These are phyloP conservation scores for Scleropages formosus DNA, from an alignment of 2,797 vertebrate genomes.

Conservation along the genomic window DNA sequence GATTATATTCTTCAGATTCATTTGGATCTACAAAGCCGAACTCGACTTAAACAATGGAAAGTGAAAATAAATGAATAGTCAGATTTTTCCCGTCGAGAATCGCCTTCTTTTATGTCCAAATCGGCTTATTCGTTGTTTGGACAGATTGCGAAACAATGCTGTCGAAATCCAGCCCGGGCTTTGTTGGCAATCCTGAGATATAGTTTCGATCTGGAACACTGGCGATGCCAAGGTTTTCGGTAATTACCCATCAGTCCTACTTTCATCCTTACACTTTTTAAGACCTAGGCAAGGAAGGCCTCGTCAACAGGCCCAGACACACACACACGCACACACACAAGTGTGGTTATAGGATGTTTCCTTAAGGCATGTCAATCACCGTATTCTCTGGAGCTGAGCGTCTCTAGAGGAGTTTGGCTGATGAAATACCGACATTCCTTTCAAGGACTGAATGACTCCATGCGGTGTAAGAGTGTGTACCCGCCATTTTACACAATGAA, in stretches of 20 bases:
- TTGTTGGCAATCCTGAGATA: constrained; percentile 28
- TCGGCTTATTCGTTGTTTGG: constrained; percentile 56
- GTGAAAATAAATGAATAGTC: constrained; percentile 42
- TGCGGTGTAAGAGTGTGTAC: background rate
- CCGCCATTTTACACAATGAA: too few relatives aligned
- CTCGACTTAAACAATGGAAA: constrained; percentile 44
- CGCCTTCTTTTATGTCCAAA: constrained; percentile 53
- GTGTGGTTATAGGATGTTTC: constrained; percentile 7
- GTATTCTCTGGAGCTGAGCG: background rate
- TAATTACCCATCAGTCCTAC: background rate
- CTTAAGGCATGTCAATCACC: constrained; percentile 4
- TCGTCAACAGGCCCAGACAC: background rate
- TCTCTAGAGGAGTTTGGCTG: background rate
- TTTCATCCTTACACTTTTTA: constrained; percentile 17
- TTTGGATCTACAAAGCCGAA: constrained; percentile 57
- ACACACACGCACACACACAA: background rate
- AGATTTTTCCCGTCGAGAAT: constrained; percentile 46
- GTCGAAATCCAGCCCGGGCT: constrained; percentile 44
- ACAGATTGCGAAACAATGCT: constrained; percentile 54
- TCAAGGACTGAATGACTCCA: constrained; percentile 7
- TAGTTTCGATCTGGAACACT: constrained; percentile 31
- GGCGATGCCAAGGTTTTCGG: constrained; percentile 33
- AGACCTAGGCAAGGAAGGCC: constrained; percentile 24
- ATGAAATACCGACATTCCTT: constrained; percentile 12
- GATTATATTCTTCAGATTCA: constrained; percentile 67